Base-by-base conservation (phyloP, 2,797 vertebrate genomes). In the Sparus aurata region DNA sequence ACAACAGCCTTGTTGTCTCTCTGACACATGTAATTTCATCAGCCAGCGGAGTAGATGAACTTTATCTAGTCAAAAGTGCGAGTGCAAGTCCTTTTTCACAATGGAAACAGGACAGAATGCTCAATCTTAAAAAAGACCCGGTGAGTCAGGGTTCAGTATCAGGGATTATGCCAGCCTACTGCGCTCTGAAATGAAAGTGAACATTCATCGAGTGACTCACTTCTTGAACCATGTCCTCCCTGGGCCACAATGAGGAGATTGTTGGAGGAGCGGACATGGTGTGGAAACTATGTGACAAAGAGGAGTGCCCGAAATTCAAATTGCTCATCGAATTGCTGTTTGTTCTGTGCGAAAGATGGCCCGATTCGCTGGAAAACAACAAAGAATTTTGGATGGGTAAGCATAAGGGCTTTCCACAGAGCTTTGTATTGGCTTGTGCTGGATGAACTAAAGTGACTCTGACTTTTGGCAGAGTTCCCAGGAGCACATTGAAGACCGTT, bases 251-350 rank as follows among this genome's bases (percentile, higher is more conserved):
- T 92, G 75, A 92, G 78, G 79, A 94, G 93, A 96, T 94, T 97
- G 96, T 96, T 84, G 69, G 50, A 52, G 91, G 64, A 78, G 78
- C 52, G 91, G 82, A 94, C 95, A 95, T 96, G 95, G 93, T 94
- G 91, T 96, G 95, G 96, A 96, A 97, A 97, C 91, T 96, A 96
- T 96, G 96, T 94, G 92, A 85, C 91, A 93, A 92, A 93, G 92
- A 93, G 80, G 89, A 93, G 93, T 85, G 74, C 71, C 87, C 86
- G 86, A 90, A 93, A 92, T 87, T 88, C 72, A 82, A 90, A 87
- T 86, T 82, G 89, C 80, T 91, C 52, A 57, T 91, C 79, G 86
- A 91, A 90, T 91, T 92, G 90, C 86, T 93, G 91, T 94, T 93
- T 94, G 92, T 91, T 88, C 90, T 90, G 82, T 89, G 76, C 66